Evolutionary conservation across 1,140 invertebrate species (phyloP), one percentile per base, ranked within the genome.

Genomic region (Ruditapes philippinarum): DNA sequence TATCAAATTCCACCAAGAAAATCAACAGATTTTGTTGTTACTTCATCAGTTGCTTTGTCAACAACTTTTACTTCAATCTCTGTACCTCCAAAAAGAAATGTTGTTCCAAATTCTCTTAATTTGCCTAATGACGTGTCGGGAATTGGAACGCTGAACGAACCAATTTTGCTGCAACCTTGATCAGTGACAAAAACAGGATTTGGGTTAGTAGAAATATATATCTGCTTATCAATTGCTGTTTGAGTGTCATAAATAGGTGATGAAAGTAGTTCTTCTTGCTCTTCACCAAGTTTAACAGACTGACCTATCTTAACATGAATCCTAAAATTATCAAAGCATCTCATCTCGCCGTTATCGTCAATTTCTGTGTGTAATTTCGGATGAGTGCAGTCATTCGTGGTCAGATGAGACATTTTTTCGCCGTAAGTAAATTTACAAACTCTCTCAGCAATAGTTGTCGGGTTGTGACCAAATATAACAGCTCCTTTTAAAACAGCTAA

Each of bases 61-160:
- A 57, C 78, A n/a, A 80, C 28, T n/a, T 80, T 80, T 36, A 80
- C 78, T 25, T 31, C 51, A 1, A 80, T 40, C 31, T 80, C 78
- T 57, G 78, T 80, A 11, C 78, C 78, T 12, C 78, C 78, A 57
- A 80, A 80, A 33, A 80, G 57, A 57, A 80, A 80, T 19, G 25
- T 80, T 12, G 38, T 51, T 17, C 78, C 78, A 33, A 80, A 80
- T 54, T 80, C 31, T 17, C 78, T 54, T 17, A 28, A 19, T 57
- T 33, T 54, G 5, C 78, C 78, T n/a, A 54, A 22, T 4, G 45
- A 51, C 0, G 78, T 57, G 28, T 80, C 78, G 9, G 9, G 12
- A 22, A 80, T 80, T 9, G 54, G 25, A n/a, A 80, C 22, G 7
- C n/a, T 57, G 28, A 25, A 31, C 22, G 12, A 36, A 11, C 78